phyloP scores from a whole-genome alignment of 2,888 invertebrate species.

The Lasius fuliginosus region DNA sequence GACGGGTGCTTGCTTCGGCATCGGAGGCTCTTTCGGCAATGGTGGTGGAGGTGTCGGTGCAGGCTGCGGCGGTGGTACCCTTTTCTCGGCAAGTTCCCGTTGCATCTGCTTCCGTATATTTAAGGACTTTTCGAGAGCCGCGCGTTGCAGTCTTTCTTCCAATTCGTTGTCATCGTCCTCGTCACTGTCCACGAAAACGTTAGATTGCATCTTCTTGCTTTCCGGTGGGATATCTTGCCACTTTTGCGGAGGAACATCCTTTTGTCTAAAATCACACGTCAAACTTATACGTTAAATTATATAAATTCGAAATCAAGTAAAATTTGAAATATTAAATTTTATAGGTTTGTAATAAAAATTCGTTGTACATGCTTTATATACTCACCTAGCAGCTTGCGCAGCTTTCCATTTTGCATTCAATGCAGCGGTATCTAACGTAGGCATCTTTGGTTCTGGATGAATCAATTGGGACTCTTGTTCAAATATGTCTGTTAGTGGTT shows the following conservation, averaged over 20 bases:
- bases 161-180: constrained; percentile 83
- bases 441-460: constrained; percentile 84
- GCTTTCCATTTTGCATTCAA: constrained; percentile 85
- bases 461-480: constrained; percentile 84
- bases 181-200: constrained; percentile 76
- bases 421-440: constrained; percentile 82
- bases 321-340: neutral
- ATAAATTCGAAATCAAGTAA: neutral
- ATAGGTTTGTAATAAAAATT: neutral
- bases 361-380: neutral
- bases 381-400: constrained; percentile 83
- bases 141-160: constrained; percentile 85
- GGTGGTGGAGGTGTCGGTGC: constrained; percentile 85
- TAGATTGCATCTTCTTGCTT: constrained; percentile 83
- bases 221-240: constrained; percentile 87
- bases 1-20: constrained; percentile 80
- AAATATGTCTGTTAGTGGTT: constrained; percentile 83
- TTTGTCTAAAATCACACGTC: constrained; percentile 85
- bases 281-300: too few relatives aligned
- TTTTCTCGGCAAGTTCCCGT: constrained; percentile 83
- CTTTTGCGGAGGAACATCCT: constrained; percentile 87
- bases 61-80: constrained; percentile 76
- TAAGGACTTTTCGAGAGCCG: constrained; percentile 82
- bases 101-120: constrained; percentile 85
- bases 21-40: constrained; percentile 86